Evolutionary conservation across 2,797 vertebrate species (phyloP).

Genomic region (Monodelphis domestica): DNA sequence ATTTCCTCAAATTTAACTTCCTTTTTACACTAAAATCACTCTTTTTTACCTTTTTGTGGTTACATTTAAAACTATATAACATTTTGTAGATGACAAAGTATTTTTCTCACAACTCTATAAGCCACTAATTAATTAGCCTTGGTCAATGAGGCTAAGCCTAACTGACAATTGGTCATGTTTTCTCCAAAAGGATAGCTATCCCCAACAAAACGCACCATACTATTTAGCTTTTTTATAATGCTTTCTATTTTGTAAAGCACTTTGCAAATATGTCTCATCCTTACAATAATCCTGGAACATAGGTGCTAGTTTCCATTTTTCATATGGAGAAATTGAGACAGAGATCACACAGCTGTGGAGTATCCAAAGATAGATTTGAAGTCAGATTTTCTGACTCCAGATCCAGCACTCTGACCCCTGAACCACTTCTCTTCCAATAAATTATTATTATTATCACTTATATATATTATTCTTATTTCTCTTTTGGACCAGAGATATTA

Average conservation of each 20-base stretch:
- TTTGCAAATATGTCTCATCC: background rate
- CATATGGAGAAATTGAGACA: background rate
- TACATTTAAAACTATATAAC: background rate
- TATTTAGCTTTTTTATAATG: background rate
- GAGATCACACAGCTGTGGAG: background rate
- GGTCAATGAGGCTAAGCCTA: conserved; percentile 25
- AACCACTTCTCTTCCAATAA: background rate
- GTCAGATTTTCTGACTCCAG: background rate
- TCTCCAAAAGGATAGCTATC: background rate
- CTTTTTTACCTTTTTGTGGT: background rate
- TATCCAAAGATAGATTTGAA: background rate
- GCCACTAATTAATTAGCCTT: background rate
- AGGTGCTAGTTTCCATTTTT: background rate
- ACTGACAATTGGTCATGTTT: background rate
- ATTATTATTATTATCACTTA: background rate
- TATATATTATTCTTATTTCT: background rate
- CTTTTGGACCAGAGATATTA: conserved; percentile 5
- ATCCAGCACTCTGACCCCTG: background rate
- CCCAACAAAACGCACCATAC: background rate
- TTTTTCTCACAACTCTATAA: background rate
- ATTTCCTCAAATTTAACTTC: background rate
- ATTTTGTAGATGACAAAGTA: background rate
- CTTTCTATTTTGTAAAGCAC: background rate
- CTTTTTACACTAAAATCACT: background rate
- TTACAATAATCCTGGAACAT: background rate